Evolutionary conservation across 2,797 vertebrate genomes (phyloP).

Genomic region (Microctenopoma stevenorrisi): DNA sequence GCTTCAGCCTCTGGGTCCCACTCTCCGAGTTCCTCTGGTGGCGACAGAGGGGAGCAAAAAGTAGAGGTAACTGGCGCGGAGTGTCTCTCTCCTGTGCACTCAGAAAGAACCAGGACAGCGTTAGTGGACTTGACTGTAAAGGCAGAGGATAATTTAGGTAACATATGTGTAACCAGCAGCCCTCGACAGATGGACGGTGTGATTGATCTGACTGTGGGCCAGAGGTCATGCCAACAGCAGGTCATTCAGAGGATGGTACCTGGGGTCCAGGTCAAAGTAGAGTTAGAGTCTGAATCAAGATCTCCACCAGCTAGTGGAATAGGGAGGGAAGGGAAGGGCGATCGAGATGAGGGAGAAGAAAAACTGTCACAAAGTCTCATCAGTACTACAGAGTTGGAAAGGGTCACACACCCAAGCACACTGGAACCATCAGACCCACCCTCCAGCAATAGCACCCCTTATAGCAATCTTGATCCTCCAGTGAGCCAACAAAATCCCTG

Average conservation of each 20-base stretch:
- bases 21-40: conserved; percentile 79
- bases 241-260: conserved; percentile 92
- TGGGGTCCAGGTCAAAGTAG: conserved; percentile 90
- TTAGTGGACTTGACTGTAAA: conserved; percentile 92
- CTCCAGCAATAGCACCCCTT: conserved; percentile 84
- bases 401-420: conserved; percentile 77
- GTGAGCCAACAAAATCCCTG: conserved; percentile 63
- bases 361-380: conserved; percentile 47
- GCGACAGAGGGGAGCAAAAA: conserved; percentile 85
- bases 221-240: conserved; percentile 92
- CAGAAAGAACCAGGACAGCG: conserved; percentile 85
- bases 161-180: conserved; percentile 77
- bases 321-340: conserved; percentile 79
- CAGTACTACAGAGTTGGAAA: conserved; percentile 48
- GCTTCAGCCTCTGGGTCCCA: conserved; percentile 84
- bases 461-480: conserved; percentile 77
- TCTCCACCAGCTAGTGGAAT: conserved; percentile 80
- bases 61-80: conserved; percentile 85
- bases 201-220: conserved; percentile 95
- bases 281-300: conserved; percentile 83
- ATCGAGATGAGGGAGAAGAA: conserved; percentile 42
- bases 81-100: conserved; percentile 83
- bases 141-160: conserved; percentile 86
- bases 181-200: conserved; percentile 90
- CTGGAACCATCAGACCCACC: conserved; percentile 85